Percentiles rank a stretch among this genome's conserved stretches.
Conservation (phyloP, 2,113 vertebrate genomes). For the Notarius lentiginosus region DNA sequence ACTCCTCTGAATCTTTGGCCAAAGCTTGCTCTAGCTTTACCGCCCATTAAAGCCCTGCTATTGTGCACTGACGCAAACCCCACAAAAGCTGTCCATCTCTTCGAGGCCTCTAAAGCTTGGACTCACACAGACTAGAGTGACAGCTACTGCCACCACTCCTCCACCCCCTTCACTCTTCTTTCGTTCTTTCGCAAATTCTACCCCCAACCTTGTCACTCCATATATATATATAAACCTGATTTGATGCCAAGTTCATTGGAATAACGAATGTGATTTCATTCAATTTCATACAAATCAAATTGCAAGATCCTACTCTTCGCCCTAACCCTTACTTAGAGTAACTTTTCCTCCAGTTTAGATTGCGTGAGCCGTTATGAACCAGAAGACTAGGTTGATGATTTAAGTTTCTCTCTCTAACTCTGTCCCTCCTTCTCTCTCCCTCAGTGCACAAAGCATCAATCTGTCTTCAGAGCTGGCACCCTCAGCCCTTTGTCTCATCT, state of each 20-base stretch:
- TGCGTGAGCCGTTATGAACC: background rate
- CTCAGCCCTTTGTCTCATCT: constrained; percentile 88
- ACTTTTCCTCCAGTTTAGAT: background rate
- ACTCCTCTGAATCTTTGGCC: constrained; percentile 67
- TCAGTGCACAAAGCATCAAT: constrained; percentile 94
- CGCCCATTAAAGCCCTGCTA: constrained; percentile 95
- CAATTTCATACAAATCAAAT: background rate
- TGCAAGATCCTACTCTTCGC: no score
- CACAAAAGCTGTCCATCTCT: constrained; percentile 99
- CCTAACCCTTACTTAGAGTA: background rate
- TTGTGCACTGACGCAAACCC: constrained; percentile 85
- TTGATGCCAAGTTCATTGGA: background rate
- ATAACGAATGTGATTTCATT: background rate
- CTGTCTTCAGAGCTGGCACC: constrained; percentile 93
- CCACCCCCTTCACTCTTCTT: constrained; percentile 60
- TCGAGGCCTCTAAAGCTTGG: constrained; percentile 88
- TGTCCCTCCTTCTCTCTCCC: constrained; percentile 37
- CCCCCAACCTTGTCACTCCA: constrained; percentile 48
- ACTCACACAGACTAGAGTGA: constrained; percentile 98
- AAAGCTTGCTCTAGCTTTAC: constrained; percentile 84
- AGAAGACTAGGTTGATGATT: background rate
- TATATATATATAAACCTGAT: background rate
- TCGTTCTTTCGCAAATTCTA: constrained; percentile 70
- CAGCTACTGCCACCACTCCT: constrained; percentile 67
- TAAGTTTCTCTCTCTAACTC: constrained; percentile 43